Evolutionary conservation across 2,888 invertebrate species (phyloP), one percentile per base, ranked within the genome.

Genomic region (Diarsia rubi): DNA sequence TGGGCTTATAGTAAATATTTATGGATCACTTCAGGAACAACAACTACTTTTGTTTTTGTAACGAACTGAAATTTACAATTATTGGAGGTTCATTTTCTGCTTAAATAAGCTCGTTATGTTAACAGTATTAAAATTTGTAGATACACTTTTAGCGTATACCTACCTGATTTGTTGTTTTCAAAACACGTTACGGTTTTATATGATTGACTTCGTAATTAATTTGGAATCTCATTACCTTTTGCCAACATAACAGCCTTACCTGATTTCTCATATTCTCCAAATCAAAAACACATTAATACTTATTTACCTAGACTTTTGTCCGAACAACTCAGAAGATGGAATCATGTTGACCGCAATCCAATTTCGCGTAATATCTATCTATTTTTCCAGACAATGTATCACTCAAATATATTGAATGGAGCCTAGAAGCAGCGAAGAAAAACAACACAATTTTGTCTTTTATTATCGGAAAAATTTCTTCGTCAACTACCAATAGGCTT

Each of bases 291-390:
- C 37, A 73, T 67, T 73, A 57, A 60, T 65, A 74, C 16, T 37
- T 63, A 78, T 68, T 59, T 71, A 66, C 59, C 42, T 31, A 69
- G 14, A 63, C 47, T 65, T 63, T 69, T 45, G 54, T 69, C 47
- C n/a, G 52, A 69, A 73, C 63, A 63, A 72, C 45, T 64, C 54
- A 21, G 24, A 67, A 64, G 62, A 75, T 69, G 45, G 52, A 78
- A 78, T 76, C 37, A 69, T 65, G 73, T 84, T 79, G 79, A 84
- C 82, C 85, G 72, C 82, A 82, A 84, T 79, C 82, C 79, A 73
- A 84, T 82, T 82, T 70, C 68, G 52, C 68, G 66, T 74, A 75
- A 79, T 79, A 80, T 60, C 78, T 69, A 77, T 79, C 70, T 84
- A 78, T 81, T 79, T 79, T 75, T 76, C 67, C 70, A 76, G 63